Evolutionary conservation across 2,888 invertebrate species (phyloP), one percentile per base, ranked within the genome.

Genomic region (Folsomia manolachei): DNA sequence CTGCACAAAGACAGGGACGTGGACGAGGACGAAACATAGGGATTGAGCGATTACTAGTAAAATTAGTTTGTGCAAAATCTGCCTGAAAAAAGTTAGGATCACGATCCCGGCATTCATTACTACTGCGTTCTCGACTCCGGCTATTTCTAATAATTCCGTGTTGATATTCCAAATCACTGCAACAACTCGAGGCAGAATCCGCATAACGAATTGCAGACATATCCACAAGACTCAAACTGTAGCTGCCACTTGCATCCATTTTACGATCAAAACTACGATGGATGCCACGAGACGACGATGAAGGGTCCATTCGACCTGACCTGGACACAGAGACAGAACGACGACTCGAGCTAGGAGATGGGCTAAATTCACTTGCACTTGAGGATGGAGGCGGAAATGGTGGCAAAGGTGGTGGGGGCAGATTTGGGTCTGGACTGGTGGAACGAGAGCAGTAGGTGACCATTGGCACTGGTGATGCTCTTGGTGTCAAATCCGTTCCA

Each of bases 161-260:
- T 52, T 69, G 56, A 74, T 75, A 70, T 51, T 71, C 72, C 26
- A 70, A 64, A 60, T 73, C 75, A 69, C 75, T 73, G 39, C 73
- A 71, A 62, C 72, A 71, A 73, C 77, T 77, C 65, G 73, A 75
- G 27, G 75, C 77, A n/a, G 77, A 77, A 72, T 77, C 77, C 27
- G 74, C 77, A 69, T 75, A 77, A 66, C 72, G 73, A 71, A 75
- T 71, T 14, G 69, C 61, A 26, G 72, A 71, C 75, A 75, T 75
- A 63, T 75, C 75, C 7, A 62, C 66, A 56, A 75, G 69, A 69
- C 71, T 73, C 27, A 75, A 63, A 26, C 24, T 64, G 63, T 26
- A 51, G 21, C 65, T 27, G n/a, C 63, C 70, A 1, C 70, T 26
- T n/a, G 53, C 2, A n/a, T 51, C 70, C 56, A 70, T 69, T 63